Evolutionary conservation across 2,888 invertebrate species (phyloP).

Genomic region (Pyralis farinalis): DNA sequence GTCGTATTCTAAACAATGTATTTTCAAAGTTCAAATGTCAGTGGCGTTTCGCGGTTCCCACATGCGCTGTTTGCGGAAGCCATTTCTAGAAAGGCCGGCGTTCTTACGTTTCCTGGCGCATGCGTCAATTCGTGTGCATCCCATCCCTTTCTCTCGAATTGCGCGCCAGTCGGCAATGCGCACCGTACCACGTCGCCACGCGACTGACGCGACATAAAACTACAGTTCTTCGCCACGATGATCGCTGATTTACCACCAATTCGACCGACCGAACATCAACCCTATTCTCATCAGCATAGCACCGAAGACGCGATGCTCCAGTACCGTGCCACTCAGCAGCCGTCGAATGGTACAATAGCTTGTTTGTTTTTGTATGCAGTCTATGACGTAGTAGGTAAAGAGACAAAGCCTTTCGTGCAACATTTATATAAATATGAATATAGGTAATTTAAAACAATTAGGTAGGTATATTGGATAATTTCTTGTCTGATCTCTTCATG

Average conservation of each 20-base stretch:
- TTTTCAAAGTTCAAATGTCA: constrained; percentile 1
- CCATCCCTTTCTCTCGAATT: constrained; percentile 56
- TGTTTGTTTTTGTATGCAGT: constrained; percentile 44
- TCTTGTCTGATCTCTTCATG: constrained; percentile 14
- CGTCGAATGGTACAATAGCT: constrained; percentile 48
- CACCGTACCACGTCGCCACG: constrained; percentile 50
- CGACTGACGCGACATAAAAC: constrained; percentile 39
- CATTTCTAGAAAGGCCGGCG: constrained; percentile 58
- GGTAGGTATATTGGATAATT: neutral
- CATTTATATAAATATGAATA: too few relatives aligned
- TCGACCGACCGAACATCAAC: constrained; percentile 40
- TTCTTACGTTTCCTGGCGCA: constrained; percentile 71
- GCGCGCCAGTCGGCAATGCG: constrained; percentile 67
- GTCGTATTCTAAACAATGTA: neutral
- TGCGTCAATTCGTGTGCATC: constrained; percentile 41
- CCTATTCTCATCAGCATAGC: constrained; percentile 31
- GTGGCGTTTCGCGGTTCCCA: constrained; percentile 19
- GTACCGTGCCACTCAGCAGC: constrained; percentile 29
- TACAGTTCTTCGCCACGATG: constrained; percentile 46
- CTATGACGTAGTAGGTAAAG: constrained; percentile 41
- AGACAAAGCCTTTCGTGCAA: constrained; percentile 19
- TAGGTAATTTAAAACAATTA: too few relatives aligned
- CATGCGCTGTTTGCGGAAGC: constrained; percentile 40
- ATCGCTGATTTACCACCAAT: constrained; percentile 58
- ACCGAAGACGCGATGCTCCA: constrained; percentile 23